Base-by-base conservation (phyloP, 30 jellyfish, hydroid and myxozoan genomes). In the Chrysaora quinquecirrha region DNA sequence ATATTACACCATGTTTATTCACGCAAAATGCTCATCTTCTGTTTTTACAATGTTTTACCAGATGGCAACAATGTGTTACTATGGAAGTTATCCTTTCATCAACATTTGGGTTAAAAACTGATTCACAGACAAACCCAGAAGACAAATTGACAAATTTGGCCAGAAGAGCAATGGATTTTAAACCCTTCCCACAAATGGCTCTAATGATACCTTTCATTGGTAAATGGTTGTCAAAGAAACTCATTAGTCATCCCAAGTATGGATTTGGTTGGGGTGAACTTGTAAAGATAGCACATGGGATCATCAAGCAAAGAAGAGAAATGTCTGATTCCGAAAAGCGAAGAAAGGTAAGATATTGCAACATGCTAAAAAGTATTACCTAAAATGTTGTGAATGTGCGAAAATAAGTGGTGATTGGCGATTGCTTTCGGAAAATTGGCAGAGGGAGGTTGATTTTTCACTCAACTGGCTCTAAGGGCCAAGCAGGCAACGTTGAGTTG, bases 51-150 rank as follows among this genome's bases (percentile, higher is more conserved):
- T n/a, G n/a, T n/a, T n/a, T 27, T 63, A 61, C 24, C 35, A 85
- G 96, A 27, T 75, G 82, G 80, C 85, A 62, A 35, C 96, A 85
- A 35, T 25, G 29, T 0, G 80, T 85, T 70, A 75, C 96, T 27
- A 64, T 85, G 85, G 96, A 75, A 30, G 89, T 85, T 38, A 85
- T 85, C 48, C 49, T 85, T 0, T 85, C 96, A 22, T 75, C 96
- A 0, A 89, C 89, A 0, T 85, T 85, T 75, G 96, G 96, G 12
- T 34, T 67, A 9, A 49, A 74, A 20, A 19, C 89, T 22, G 96
- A 73, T 46, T 27, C 82, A 27, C 96, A 85, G 75, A 75, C 89
- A 24, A 67, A 85, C 76, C 89, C 89, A 10, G 52, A 85, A 19
- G 96, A 85, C 84, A 75, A 35, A 38, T 52, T 85, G 9, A 66